Evolutionary conservation across 2,888 invertebrate species (phyloP).

Genomic region (Elaeidobius kamerunicus): DNA sequence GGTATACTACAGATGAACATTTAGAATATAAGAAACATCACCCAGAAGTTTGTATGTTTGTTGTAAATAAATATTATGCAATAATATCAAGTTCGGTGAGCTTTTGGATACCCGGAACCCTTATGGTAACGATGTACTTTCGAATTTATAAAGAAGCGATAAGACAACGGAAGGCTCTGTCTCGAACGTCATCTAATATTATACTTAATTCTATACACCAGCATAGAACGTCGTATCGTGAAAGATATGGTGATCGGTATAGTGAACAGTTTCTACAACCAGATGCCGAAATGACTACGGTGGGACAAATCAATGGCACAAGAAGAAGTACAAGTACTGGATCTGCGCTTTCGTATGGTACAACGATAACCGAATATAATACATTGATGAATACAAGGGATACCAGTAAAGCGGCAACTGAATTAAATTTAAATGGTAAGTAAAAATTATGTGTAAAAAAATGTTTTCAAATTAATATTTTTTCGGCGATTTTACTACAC

Average conservation of each 20-base stretch:
- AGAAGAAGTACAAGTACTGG: conserved; percentile 60
- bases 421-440: conserved; percentile 70
- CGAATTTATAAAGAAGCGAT: conserved; percentile 81
- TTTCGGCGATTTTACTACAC: no score
- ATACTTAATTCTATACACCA: conserved; percentile 81
- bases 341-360: conserved; percentile 52
- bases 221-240: conserved; percentile 67
- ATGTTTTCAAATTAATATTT: not conserved
- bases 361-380: conserved; percentile 49
- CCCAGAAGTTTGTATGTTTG: conserved; percentile 77
- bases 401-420: conserved; percentile 62
- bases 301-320: conserved; percentile 55
- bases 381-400: conserved; percentile 50
- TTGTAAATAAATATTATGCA: conserved; percentile 83
- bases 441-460: conserved; percentile 26
- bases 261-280: conserved; percentile 58
- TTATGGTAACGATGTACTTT: conserved; percentile 91
- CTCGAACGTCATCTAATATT: conserved; percentile 83
- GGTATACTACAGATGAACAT: conserved; percentile 67
- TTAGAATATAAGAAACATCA: conserved; percentile 56
- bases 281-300: conserved; percentile 54
- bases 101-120: conserved; percentile 90
- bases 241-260: conserved; percentile 30
- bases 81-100: conserved; percentile 86
- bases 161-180: conserved; percentile 76